These are phyloP conservation scores for Drosophila hydei DNA, from an alignment of 1,140 invertebrate species.

Conservation along the genomic window DNA sequence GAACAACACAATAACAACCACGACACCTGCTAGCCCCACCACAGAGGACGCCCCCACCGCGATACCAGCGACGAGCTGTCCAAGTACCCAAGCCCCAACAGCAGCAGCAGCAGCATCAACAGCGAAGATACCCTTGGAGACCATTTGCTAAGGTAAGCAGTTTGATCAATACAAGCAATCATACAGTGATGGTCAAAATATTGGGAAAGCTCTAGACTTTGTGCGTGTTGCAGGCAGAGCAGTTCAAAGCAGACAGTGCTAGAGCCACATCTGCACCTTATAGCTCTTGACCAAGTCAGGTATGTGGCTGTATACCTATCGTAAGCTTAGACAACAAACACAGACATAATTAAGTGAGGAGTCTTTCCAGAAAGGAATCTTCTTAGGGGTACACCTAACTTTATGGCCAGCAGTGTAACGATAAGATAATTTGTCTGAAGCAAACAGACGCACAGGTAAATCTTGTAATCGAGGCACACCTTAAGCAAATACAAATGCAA, in stretches of 20 bases:
- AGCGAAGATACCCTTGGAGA: slow-evolving; percentile 85
- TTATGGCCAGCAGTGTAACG: background rate
- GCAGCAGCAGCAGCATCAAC: slow-evolving; percentile 5
- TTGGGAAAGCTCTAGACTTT: background rate
- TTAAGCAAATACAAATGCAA: background rate
- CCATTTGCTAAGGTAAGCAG: slow-evolving; percentile 84
- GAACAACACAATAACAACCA: slow-evolving; percentile 84
- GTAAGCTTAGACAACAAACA: no score
- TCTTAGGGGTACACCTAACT: background rate
- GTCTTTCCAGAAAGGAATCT: no score
- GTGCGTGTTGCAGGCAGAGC: no score
- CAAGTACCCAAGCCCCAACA: background rate
- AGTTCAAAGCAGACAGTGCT: no score
- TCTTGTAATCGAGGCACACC: slow-evolving; percentile 9
- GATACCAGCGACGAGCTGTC: background rate
- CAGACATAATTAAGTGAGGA: no score
- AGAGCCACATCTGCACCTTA: no score
- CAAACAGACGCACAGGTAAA: slow-evolving; percentile 16
- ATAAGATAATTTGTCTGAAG: background rate
- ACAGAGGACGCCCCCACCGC: background rate
- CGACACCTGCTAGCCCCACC: slow-evolving; percentile 4
- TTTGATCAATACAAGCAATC: background rate
- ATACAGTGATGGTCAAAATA: background rate
- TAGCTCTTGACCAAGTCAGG: no score
- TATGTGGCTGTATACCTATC: no score